Evolutionary conservation across 2,113 vertebrate species (phyloP).

Genomic region (Passerina amoena): DNA sequence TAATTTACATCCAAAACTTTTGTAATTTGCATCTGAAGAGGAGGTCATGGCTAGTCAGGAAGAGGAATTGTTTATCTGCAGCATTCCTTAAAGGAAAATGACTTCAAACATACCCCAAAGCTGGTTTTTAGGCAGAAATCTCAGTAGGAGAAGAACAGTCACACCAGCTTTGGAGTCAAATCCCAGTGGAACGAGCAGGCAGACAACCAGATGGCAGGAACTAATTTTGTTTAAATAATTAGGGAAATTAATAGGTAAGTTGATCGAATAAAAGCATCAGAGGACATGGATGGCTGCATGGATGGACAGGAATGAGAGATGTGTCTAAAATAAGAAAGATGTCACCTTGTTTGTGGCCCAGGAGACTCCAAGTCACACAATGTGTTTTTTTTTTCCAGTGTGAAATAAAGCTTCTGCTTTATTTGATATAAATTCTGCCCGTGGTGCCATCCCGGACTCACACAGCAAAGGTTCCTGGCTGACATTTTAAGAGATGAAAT

Average conservation of each 20-base stretch:
- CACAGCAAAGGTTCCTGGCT: not conserved
- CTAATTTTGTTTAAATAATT: constrained; percentile 54
- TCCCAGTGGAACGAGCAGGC: not conserved
- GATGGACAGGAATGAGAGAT: not conserved
- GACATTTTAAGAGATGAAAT: not conserved
- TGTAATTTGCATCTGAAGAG: not conserved
- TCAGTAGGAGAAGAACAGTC: not conserved
- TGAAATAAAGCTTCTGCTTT: not conserved
- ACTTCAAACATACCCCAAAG: not conserved
- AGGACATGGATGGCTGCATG: not conserved
- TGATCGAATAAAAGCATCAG: not conserved
- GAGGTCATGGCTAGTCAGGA: not conserved
- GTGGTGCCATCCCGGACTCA: not conserved
- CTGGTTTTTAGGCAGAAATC: not conserved
- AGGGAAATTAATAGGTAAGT: constrained; percentile 37
- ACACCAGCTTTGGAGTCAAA: constrained; percentile 2
- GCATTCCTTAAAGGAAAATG: not conserved
- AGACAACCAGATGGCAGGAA: constrained; percentile 25
- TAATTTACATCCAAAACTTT: not conserved
- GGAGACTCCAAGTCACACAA: not conserved
- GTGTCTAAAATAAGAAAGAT: not conserved
- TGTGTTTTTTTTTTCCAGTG: fast-evolving
- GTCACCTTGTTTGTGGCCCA: not conserved
- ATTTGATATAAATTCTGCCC: not conserved
- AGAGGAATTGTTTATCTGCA: not conserved